Conservation (phyloP, 1,140 invertebrate species). For the Frieseomelitta varia region DNA sequence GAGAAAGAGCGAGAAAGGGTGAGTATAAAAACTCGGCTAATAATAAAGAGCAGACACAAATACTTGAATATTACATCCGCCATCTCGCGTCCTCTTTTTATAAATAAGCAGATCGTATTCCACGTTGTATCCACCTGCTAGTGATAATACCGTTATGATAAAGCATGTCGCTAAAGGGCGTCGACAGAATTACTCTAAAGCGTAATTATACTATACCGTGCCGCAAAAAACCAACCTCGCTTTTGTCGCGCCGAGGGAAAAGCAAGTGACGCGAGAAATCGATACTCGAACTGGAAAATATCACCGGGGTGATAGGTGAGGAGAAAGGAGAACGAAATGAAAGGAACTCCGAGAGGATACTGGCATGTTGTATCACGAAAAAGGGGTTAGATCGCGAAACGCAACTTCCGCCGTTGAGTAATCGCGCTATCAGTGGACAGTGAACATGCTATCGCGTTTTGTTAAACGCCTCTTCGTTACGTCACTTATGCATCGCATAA, state of each 20-base stretch:
- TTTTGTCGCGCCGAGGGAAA: not conserved
- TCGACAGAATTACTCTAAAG: conserved; percentile 15
- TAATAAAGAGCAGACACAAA: conserved; percentile 9
- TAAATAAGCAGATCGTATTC: conserved; percentile 3
- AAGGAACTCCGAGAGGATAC: not conserved
- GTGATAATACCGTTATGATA: not conserved
- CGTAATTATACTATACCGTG: not conserved
- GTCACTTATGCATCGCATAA: conserved; percentile 35
- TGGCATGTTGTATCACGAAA: no score
- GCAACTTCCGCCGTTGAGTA: not conserved
- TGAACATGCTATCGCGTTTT: conserved; percentile 2
- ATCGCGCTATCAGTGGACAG: conserved; percentile 11
- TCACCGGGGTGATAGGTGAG: not conserved
- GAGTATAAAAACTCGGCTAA: not conserved
- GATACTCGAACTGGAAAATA: conserved; percentile 34
- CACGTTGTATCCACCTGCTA: no score
- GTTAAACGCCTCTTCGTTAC: conserved; percentile 37
- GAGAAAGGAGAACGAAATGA: no score
- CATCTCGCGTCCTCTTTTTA: not conserved
- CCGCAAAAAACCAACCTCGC: not conserved
- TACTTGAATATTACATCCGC: not conserved
- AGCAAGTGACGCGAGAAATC: not conserved
- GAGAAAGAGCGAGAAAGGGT: no score
- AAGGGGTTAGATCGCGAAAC: not conserved
- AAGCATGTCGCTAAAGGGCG: not conserved